Evolutionary conservation across 1,140 invertebrate genomes (phyloP), one percentile per base, ranked within the genome.

Genomic region (Probaryconus sp.): DNA sequence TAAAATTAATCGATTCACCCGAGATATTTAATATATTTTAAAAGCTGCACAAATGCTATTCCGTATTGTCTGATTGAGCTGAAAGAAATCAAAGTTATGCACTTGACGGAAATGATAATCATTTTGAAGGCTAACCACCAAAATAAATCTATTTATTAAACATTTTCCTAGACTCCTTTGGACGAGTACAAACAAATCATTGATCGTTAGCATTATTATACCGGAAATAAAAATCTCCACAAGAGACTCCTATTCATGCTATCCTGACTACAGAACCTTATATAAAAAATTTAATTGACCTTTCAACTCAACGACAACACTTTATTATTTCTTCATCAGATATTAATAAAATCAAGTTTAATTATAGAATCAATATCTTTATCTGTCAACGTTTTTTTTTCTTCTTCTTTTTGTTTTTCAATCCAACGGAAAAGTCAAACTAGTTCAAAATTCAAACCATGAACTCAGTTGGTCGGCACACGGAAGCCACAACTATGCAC

Each of bases 11-110:
- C 35, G 13, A 42, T 50, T 37, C 10, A 20, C 35, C 16, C 3
- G 14, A 26, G 3, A 50, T 61, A 61, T 50, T 61, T 38, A 40
- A 48, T 61, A 47, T 61, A 37, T 61, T 61, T 61, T 11, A 26
- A 28, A 55, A 37, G 28, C 40, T 9, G 10, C 11, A 50, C 48
- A 38, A 50, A 10, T 24, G 35, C 9, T 42, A 50, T 28, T 31
- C 7, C 16, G 17, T 9, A 24, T 31, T 2, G 5, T 30, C 48
- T 40, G 14, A 48, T 61, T 61, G 28, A 48, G 21, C 30, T 11
- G 11, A n/a, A 2, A 40, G 31, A 21, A 16, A 18, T 20, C 7
- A 17, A 20, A 35, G 37, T 35, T 45, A 33, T 24, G 26, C 10
- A 6, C 16, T 10, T 28, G n/a, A 0, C 1, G 16, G 26, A 55